phyloP scores from a whole-genome alignment of 1,140 invertebrate species.

The Teleopsis dalmanni region DNA sequence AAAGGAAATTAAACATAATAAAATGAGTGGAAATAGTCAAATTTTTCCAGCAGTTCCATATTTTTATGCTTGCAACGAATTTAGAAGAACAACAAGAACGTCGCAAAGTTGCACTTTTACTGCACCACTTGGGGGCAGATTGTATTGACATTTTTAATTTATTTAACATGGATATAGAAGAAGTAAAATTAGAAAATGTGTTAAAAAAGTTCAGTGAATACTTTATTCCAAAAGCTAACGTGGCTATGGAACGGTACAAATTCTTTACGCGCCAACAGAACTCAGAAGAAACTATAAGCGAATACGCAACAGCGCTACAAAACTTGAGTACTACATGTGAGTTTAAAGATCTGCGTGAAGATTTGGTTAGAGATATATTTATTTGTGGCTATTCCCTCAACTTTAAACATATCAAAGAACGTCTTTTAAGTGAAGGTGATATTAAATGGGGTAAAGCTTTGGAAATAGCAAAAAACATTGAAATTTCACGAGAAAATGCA shows the following conservation, averaged over 20 bases:
- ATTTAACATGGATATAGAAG: slow-evolving; percentile 4
- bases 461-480: too few relatives aligned
- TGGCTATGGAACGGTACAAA: slow-evolving; percentile 20
- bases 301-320: slow-evolving; percentile 17
- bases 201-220: slow-evolving; percentile 2
- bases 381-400: slow-evolving; percentile 14
- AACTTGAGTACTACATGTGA: slow-evolving; percentile 22
- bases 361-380: slow-evolving; percentile 18
- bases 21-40: too few relatives aligned
- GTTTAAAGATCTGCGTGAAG: slow-evolving; percentile 15
- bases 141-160: slow-evolving; percentile 2
- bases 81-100: slow-evolving; percentile 1
- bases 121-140: slow-evolving; percentile 8
- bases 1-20: too few relatives aligned
- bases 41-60: background rate
- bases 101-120: slow-evolving; percentile 6
- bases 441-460: too few relatives aligned
- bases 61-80: slow-evolving; percentile 1
- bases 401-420: slow-evolving; percentile 4
- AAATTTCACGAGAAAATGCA: too few relatives aligned
- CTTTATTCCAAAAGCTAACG: slow-evolving; percentile 21
- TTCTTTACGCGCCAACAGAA: slow-evolving; percentile 23
- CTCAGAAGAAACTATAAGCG: slow-evolving; percentile 14
- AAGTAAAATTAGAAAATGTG: background rate
- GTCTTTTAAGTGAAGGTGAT: too few relatives aligned